These are phyloP conservation scores for Steinernema hermaphroditum DNA, from an alignment of 2,888 invertebrate species.

Conservation along the genomic window DNA sequence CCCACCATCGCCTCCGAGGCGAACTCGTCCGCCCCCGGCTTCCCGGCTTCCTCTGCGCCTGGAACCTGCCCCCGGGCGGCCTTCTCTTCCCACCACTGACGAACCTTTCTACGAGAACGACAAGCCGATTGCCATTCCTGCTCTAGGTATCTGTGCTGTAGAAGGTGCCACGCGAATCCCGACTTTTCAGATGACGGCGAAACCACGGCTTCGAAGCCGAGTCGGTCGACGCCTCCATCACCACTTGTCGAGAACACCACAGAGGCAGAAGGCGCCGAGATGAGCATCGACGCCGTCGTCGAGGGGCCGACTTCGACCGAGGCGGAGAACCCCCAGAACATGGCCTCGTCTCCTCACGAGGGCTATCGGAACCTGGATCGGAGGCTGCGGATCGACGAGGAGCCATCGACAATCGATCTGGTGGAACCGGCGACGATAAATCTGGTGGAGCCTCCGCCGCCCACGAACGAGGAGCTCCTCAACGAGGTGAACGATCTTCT, in stretches of 20 bases:
- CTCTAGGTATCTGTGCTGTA: not conserved
- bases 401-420: not conserved
- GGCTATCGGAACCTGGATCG: not conserved
- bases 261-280: not conserved
- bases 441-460: not conserved
- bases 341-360: not conserved
- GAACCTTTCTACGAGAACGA: constrained; percentile 20
- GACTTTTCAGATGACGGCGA: not conserved
- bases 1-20: not conserved
- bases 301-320: too few relatives aligned
- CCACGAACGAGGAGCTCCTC: constrained; percentile 12
- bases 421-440: too few relatives aligned
- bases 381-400: not conserved
- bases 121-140: not conserved
- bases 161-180: not conserved
- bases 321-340: too few relatives aligned
- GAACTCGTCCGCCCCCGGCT: not conserved
- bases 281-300: too few relatives aligned
- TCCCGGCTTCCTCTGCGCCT: not conserved
- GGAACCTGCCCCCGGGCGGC: not conserved
- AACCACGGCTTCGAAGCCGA: not conserved
- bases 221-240: not conserved
- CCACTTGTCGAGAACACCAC: not conserved
- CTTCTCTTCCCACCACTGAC: not conserved
- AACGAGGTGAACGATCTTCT: constrained; percentile 18